Evolutionary conservation across 2,113 vertebrate genomes (phyloP).

Genomic region (Leptobrachium ailaonicum): DNA sequence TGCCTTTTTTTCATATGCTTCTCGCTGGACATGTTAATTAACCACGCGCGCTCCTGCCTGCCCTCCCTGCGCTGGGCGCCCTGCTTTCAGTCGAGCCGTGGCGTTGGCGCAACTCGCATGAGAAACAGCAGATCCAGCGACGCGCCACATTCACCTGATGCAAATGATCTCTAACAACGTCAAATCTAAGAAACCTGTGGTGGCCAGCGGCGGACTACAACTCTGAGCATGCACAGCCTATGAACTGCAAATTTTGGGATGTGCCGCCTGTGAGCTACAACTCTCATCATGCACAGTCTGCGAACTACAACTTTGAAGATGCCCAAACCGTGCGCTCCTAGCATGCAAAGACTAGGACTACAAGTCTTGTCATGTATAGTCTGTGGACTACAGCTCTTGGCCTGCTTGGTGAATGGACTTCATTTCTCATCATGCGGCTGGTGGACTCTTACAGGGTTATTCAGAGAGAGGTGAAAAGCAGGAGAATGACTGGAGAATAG

Average conservation of each 20-base stretch:
- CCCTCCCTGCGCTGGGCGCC: not conserved
- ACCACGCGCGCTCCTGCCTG: not conserved
- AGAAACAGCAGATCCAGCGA: constrained; percentile 6
- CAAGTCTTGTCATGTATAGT: too few species aligned
- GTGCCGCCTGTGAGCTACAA: too few species aligned
- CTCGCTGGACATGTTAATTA: not conserved
- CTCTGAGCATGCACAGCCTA: not conserved
- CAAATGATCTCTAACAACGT: not conserved
- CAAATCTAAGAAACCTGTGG: too few species aligned
- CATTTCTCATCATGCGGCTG: too few species aligned
- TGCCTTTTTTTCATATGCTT: not conserved
- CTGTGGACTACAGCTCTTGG: too few species aligned
- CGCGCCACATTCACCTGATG: constrained; percentile 9
- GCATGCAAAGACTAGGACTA: too few species aligned
- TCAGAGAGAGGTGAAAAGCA: too few species aligned
- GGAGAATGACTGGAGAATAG: too few species aligned
- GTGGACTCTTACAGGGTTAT: too few species aligned
- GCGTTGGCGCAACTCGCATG: not conserved
- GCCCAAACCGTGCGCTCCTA: too few species aligned
- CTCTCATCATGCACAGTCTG: not conserved
- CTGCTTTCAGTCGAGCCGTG: not conserved
- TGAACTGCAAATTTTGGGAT: too few species aligned
- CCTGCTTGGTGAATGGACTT: too few species aligned
- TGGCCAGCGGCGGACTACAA: not conserved
- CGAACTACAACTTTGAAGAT: not conserved